Conservation (phyloP, 1,140 invertebrate genomes). For the Spodoptera litura region DNA sequence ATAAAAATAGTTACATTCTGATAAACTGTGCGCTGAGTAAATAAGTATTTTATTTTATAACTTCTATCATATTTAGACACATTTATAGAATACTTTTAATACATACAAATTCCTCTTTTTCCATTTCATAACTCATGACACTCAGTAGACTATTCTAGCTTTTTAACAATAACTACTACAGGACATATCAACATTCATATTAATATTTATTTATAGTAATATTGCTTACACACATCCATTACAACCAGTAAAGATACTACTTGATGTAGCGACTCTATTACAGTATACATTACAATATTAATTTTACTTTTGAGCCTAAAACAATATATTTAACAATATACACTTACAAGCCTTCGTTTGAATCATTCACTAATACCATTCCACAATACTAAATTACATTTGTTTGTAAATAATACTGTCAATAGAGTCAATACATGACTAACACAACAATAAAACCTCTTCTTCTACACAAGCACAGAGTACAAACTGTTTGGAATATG, state of each 20-base stretch:
- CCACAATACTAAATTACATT: no score
- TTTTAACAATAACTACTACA: slow-evolving; percentile 29
- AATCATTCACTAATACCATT: no score
- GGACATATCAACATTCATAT: slow-evolving; percentile 15
- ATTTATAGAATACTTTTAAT: slow-evolving; percentile 4
- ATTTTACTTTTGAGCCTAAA: background rate
- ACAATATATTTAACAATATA: background rate
- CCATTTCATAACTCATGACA: slow-evolving; percentile 16
- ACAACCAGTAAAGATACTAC: no score
- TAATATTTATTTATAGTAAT: slow-evolving; percentile 10
- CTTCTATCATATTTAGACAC: background rate
- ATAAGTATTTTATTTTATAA: background rate
- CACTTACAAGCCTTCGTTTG: background rate
- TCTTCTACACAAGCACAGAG: background rate
- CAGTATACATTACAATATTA: background rate
- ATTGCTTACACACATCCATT: slow-evolving; percentile 38
- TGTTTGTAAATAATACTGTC: no score
- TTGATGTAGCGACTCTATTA: background rate
- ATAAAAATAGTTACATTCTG: background rate
- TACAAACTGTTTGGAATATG: background rate
- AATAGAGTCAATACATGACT: no score
- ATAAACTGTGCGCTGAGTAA: slow-evolving; percentile 32
- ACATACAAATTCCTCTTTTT: slow-evolving; percentile 3
- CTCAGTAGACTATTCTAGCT: slow-evolving; percentile 31
- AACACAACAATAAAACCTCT: no score